Percentiles rank a stretch among this genome's conserved stretches.
These are phyloP conservation scores for Tipula unca DNA, from an alignment of 2,888 invertebrate species.

Conservation along the genomic window DNA sequence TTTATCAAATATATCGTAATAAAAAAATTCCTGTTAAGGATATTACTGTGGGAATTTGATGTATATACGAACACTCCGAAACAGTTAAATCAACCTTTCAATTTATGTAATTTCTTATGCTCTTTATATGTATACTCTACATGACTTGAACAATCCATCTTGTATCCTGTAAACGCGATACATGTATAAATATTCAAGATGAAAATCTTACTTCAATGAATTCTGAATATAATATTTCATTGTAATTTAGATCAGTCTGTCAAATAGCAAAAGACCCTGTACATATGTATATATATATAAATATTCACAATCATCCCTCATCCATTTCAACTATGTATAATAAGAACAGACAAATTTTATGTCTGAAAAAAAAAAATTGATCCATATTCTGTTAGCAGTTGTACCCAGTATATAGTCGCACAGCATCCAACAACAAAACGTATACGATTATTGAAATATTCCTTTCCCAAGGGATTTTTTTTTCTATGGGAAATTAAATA, in stretches of 20 bases:
- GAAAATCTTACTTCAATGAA: neutral
- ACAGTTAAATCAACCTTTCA: neutral
- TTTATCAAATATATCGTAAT: constrained; percentile 1
- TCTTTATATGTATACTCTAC: neutral
- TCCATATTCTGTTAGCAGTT: neutral
- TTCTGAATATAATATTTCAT: neutral
- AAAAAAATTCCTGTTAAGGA: neutral
- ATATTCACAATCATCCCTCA: neutral
- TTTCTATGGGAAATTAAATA: neutral
- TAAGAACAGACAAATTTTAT: neutral
- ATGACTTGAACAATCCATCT: neutral
- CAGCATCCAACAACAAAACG: neutral
- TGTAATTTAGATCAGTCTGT: constrained; percentile 8
- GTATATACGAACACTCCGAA: neutral
- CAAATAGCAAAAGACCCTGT: neutral
- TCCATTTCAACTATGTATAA: neutral
- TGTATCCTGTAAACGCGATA: neutral
- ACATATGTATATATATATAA: neutral
- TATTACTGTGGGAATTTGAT: constrained; percentile 8
- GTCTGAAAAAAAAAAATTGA: neutral
- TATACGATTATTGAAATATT: neutral
- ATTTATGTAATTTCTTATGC: neutral
- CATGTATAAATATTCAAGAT: neutral
- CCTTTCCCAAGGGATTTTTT: neutral
- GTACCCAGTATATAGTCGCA: neutral